Base-by-base conservation (phyloP, 1,140 invertebrate species). In the Leptopilina boulardi region DNA sequence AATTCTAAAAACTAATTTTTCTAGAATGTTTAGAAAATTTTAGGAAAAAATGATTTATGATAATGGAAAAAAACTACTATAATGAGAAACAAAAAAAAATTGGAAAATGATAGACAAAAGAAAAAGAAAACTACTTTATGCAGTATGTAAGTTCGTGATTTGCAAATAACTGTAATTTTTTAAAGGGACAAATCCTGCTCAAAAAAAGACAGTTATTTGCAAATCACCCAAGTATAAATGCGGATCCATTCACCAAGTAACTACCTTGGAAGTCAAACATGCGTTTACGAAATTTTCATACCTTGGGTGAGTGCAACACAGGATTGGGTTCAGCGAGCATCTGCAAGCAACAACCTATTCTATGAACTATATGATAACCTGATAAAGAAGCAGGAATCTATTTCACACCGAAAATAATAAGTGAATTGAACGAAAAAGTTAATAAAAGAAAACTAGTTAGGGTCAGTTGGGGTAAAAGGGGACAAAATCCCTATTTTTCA, bases 251-350 rank as follows among this genome's bases (percentile, higher is more conserved):
- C 59, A 66, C 59, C 23, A 30, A 30, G 3, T 66, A 15, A 6
- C 59, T 66, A 66, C 15, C 6, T 11, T 13, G 59, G 23, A 23
- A 66, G 3, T 21, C 59, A 54, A 75, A 73, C 71, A 72, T 26
- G 44, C 18, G 76, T 79, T 15, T 47, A 71, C 74, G 84, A 81
- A 85, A 76, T 80, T 82, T 82, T 85, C 90, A 85, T 91, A 91
- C 90, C 90, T 91, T 88, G 86, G 84, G 84, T 88, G 89, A 87
- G 88, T 90, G 86, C 90, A 91, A 91, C 89, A 90, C 84, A 90
- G 85, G 88, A 90, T 83, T 78, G 88, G 87, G 82, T 91, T 91
- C 88, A 89, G 82, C 84, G 89, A 91, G 87, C 89, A 91, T 91
- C 90, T 91, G 89, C 84, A 91, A 91, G 85, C 87, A 91, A 90